These are phyloP conservation scores for Thera obeliscata DNA, from an alignment of 2,888 invertebrate genomes.

Conservation along the genomic window DNA sequence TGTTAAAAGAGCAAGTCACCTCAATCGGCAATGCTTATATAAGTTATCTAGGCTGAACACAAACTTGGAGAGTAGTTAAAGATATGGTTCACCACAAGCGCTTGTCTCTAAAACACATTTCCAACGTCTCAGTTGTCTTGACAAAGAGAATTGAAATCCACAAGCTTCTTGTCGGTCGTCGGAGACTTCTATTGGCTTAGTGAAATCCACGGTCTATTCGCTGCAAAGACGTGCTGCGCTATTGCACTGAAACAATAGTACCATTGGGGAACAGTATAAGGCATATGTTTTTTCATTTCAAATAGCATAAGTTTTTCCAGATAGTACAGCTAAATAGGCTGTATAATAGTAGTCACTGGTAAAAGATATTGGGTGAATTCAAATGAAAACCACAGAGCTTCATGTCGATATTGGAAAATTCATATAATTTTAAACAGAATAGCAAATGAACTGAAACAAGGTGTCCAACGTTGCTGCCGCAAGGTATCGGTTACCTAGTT, in stretches of 20 bases:
- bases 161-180: constrained; percentile 63
- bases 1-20: constrained; percentile 39
- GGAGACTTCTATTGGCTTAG: constrained; percentile 61
- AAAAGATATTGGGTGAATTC: background rate
- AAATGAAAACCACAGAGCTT: background rate
- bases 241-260: constrained; percentile 17
- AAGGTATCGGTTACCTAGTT: constrained; percentile 37
- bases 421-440: constrained; percentile 7
- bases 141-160: constrained; percentile 70
- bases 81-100: constrained; percentile 61
- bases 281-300: background rate
- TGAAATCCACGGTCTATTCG: constrained; percentile 45
- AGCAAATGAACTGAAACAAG: constrained; percentile 34
- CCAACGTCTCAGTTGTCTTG: constrained; percentile 60
- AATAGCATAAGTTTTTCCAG: no score
- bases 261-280: background rate
- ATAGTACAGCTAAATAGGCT: background rate
- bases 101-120: constrained; percentile 64
- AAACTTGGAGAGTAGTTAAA: constrained; percentile 52
- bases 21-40: constrained; percentile 38
- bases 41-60: constrained; percentile 43
- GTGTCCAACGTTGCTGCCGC: constrained; percentile 26
- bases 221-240: constrained; percentile 13
- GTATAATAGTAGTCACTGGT: background rate
- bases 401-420: background rate